Percentiles rank a stretch among this genome's conserved stretches.
phyloP scores from a whole-genome alignment of 2,113 vertebrate species.

The Tupaia chinensis region DNA sequence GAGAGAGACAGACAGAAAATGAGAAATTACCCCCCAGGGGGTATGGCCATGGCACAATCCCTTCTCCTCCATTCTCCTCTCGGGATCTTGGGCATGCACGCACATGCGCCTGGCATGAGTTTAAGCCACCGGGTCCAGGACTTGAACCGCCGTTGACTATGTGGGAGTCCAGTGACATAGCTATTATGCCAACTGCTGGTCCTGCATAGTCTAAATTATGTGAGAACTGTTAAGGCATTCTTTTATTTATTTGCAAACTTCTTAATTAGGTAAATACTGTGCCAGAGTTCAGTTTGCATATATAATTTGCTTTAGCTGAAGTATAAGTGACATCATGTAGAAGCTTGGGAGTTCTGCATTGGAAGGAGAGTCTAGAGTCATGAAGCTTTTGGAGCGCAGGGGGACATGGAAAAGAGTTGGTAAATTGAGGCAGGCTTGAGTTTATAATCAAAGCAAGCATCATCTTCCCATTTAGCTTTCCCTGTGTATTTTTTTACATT shows the following conservation, averaged over 20 bases:
- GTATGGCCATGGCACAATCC: too few relatives aligned
- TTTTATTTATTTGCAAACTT: slow-evolving; percentile 28
- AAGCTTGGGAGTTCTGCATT: slow-evolving; percentile 5
- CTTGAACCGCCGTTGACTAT: too few relatives aligned
- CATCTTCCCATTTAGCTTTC: not conserved
- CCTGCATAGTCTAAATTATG: slow-evolving; percentile 44
- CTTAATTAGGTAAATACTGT: slow-evolving; percentile 24
- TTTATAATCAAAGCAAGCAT: not conserved
- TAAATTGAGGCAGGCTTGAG: not conserved
- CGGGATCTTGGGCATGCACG: too few relatives aligned
- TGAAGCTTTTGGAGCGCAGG: not conserved
- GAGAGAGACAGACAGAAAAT: too few relatives aligned
- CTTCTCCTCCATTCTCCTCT: too few relatives aligned
- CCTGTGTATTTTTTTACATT: not conserved
- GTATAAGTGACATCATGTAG: not conserved
- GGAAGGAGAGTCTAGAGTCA: not conserved
- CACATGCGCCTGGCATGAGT: too few relatives aligned
- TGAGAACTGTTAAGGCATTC: not conserved
- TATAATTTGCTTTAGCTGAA: slow-evolving; percentile 43
- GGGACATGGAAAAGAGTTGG: not conserved
- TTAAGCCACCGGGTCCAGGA: too few relatives aligned
- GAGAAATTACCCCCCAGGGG: too few relatives aligned
- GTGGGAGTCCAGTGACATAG: too few relatives aligned
- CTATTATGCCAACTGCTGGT: too few relatives aligned
- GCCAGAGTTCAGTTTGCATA: not conserved